phyloP scores from a whole-genome alignment of 2,797 vertebrate species.

The Coracias cyanogaster region DNA sequence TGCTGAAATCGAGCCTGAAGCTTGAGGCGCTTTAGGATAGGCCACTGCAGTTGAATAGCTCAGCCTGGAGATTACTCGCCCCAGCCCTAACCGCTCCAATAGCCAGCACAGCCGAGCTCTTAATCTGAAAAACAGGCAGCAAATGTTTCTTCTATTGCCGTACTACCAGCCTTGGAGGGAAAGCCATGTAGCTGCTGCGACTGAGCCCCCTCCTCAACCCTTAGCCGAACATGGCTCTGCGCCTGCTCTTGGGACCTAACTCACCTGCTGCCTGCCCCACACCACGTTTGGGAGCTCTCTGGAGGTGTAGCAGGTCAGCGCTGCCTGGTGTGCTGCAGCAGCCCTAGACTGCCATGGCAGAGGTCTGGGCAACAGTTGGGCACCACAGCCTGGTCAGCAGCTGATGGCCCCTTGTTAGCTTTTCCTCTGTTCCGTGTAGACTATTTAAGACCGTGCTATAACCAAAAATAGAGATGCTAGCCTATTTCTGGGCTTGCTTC shows the following conservation, averaged over 20 bases:
- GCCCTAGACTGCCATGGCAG: background rate
- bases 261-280: background rate
- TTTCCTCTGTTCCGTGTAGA: background rate
- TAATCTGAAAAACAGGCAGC: background rate
- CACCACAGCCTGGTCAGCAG: background rate
- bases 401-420: background rate
- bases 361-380: background rate
- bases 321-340: background rate
- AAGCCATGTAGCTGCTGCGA: background rate
- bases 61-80: background rate
- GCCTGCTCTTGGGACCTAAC: background rate
- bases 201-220: background rate
- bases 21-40: background rate
- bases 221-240: background rate
- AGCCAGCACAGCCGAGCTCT: background rate
- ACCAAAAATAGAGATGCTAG: background rate
- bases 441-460: background rate
- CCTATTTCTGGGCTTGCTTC: background rate
- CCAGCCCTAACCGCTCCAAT: background rate
- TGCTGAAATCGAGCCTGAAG: conserved; percentile 12
- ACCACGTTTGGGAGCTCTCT: background rate
- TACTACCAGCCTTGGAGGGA: background rate
- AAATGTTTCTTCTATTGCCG: background rate
- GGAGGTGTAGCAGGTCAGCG: background rate
- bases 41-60: background rate